A percentile compares a stretch with the other conserved stretches of the same genome.
These are phyloP conservation scores for Vimba vimba DNA, from an alignment of 2,113 vertebrate species.

Conservation along the genomic window DNA sequence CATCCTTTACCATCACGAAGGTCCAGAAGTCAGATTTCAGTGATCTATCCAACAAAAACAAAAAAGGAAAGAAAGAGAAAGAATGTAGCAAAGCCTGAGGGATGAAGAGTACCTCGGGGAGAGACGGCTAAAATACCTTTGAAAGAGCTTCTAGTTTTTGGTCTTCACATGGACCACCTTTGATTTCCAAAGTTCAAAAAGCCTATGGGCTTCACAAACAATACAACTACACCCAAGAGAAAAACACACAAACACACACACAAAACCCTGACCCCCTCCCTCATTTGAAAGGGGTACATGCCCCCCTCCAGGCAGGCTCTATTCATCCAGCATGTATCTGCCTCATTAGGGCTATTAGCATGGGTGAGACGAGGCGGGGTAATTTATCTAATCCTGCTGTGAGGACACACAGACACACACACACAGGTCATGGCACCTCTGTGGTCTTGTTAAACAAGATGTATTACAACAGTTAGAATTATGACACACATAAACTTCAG, in stretches of 20 bases:
- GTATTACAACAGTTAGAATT: neutral
- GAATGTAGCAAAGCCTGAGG: slow-evolving; percentile 33
- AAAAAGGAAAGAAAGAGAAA: neutral
- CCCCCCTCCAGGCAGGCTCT: slow-evolving; percentile 47
- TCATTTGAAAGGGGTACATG: slow-evolving; percentile 39
- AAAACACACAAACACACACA: slow-evolving; percentile 47
- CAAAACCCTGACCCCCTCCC: slow-evolving; percentile 32
- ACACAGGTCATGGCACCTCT: slow-evolving; percentile 11
- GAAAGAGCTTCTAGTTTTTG: slow-evolving; percentile 21
- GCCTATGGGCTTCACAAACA: slow-evolving; percentile 39
- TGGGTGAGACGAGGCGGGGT: slow-evolving; percentile 54
- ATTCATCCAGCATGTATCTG: slow-evolving; percentile 50
- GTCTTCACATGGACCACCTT: slow-evolving; percentile 30
- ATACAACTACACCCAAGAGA: slow-evolving; percentile 42
- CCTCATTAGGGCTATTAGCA: slow-evolving; percentile 60
- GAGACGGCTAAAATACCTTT: slow-evolving; percentile 24
- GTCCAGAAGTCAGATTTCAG: neutral
- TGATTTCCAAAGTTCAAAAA: slow-evolving; percentile 53
- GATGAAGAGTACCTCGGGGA: slow-evolving; percentile 15
- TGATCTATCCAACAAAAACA: neutral
- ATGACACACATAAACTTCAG: neutral
- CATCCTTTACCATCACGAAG: neutral
- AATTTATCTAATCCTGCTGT: slow-evolving; percentile 57
- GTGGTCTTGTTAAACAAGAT: neutral
- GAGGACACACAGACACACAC: slow-evolving; percentile 46